Evolutionary conservation across 2,113 vertebrate species (phyloP), one percentile per base, ranked within the genome.

Genomic region (Conger conger): DNA sequence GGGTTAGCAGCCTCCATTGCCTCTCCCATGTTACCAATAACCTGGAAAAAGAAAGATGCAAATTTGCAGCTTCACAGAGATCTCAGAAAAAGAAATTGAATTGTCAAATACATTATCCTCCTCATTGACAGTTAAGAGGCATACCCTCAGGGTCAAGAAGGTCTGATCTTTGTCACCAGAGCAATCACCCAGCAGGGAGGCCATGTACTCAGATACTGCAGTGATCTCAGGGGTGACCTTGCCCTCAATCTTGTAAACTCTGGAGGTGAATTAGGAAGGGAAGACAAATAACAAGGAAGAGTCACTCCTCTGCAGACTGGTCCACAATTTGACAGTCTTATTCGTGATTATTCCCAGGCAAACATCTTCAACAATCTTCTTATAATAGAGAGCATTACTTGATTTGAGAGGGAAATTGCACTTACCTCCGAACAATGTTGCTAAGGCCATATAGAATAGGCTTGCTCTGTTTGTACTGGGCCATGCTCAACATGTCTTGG

Each of bases 1-100:
- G 96, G 92, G 76, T 93, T 93, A 68, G 93, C 90, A 3, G 87
- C 89, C n/a, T 97, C 96, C 93, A 98, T 90, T 53, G 91, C 94
- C 20, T 91, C 91, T 77, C 97, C 97, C 94, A 97, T 97, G 88
- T 97, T 98, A 85, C 97, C 97, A 90, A 97, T 89, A 89, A 96
- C 94, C 97, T 99, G 87, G 68, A 76, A 40, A 87, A 86, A 42
- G 20, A 38, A 73, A n/a, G 54, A 73, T 16, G 15, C 68, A 76
- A 2, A 7, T 33, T 6, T 40, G n/a, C 15, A 45, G n/a, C 17
- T 36, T 37, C 8, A 76, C 38, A 16, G 8, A 36, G 18, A 45
- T 76, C 30, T n/a, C 15, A 33, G 63, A 33, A 33, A 38, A n/a
- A n/a, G n/a, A n/a, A n/a, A n/a, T n/a, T n/a, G 16, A n/a, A 38